Base-by-base conservation (phyloP, 2,797 vertebrate genomes). In the Pelochelys cantorii region DNA sequence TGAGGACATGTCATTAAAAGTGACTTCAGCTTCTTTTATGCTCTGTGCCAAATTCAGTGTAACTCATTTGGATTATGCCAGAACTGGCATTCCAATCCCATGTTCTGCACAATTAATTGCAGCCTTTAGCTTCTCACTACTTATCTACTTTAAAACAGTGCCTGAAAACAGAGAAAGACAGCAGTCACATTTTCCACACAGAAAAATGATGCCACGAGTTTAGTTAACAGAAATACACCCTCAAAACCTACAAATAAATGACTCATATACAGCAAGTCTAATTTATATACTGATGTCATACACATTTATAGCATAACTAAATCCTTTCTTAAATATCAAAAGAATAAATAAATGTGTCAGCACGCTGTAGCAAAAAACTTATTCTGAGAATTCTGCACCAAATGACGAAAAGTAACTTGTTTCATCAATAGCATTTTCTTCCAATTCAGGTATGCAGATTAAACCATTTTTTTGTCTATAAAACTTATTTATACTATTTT, bases 11-110 rank as follows among this genome's bases (percentile, higher is more conserved):
- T 94, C 95, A 96, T 97, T 96, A 97, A 86, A 96, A 95, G 96
- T 95, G 92, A 96, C 95, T 96, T 96, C 95, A 87, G 90, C 84
- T 94, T 85, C 96, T 97, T 97, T 95, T 87, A 95, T 80, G 91
- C 87, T 95, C 93, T 79, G 27, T 91, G 90, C 95, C 92, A 98
- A 96, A 97, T 93, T 95, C 96, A 94, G 88, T 82, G 93, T 92
- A 92, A 87, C 78, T 97, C 93, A 90, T 89, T 93, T 95, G 87
- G 92, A 83, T 90, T 96, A 90, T 92, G 90, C 96, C 96, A 97
- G 79, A 91, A 94, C 5, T 86, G 81, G 94, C 95, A 97, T 97
- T 98, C 97, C 97, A 97, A 97, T 96, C 94, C 85, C 94, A 83
- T 94, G 93, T 96, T 96, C 94, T 90, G 93, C 93, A 96, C 95